These are phyloP conservation scores for Altica lythri DNA, from an alignment of 2,888 invertebrate genomes.

Conservation along the genomic window DNA sequence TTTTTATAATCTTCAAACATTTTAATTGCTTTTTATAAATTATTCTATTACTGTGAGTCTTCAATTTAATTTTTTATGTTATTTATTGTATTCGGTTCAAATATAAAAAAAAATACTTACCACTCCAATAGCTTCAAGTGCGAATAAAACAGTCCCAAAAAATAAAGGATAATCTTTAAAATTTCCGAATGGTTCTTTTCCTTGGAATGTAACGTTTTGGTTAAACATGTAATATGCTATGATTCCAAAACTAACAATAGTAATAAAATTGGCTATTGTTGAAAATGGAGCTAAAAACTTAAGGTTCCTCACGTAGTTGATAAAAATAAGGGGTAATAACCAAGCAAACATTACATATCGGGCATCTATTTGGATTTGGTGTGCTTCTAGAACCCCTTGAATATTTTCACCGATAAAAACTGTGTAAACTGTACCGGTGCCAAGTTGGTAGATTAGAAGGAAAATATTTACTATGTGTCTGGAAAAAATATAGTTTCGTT, in stretches of 20 bases:
- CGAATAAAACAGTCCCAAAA: constrained; percentile 90
- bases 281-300: constrained; percentile 84
- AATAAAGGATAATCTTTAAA: constrained; percentile 72
- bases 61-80: too few species aligned
- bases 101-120: constrained; percentile 58
- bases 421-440: constrained; percentile 95
- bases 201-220: constrained; percentile 63
- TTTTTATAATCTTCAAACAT: too few species aligned
- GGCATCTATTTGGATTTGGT: constrained; percentile 61
- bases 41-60: too few species aligned
- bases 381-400: constrained; percentile 66
- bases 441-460: constrained; percentile 87
- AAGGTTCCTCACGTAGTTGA: constrained; percentile 76
- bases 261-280: constrained; percentile 78
- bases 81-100: too few species aligned
- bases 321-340: constrained; percentile 70
- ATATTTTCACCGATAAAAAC: constrained; percentile 91
- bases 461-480: constrained; percentile 76
- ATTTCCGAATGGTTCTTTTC: constrained; percentile 59
- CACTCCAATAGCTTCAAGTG: constrained; percentile 82
- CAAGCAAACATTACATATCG: constrained; percentile 74
- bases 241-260: constrained; percentile 75
- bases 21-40: too few species aligned
- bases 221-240: constrained; percentile 73
- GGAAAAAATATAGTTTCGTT: too few species aligned